Conservation (phyloP, 2,113 vertebrate genomes). For the Cochlearius cochlearius region DNA sequence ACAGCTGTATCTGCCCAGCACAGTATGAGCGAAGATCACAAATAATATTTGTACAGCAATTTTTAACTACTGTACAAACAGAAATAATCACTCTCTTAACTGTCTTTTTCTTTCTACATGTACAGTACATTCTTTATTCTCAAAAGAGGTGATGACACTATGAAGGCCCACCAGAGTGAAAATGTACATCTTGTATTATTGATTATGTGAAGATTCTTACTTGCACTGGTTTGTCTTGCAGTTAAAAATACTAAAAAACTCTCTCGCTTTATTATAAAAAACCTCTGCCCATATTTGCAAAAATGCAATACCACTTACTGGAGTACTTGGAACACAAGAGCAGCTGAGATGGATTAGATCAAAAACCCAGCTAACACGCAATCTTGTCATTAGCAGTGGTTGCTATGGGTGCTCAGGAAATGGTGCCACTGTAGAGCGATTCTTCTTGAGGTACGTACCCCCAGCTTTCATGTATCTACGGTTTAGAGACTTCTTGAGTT, state of each 20-base stretch:
- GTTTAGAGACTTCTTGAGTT: background rate
- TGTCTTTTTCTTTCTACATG: background rate
- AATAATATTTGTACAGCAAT: constrained; percentile 61
- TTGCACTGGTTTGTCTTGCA: background rate
- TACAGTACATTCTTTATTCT: background rate
- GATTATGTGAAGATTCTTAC: background rate
- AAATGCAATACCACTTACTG: background rate
- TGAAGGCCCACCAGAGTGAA: background rate
- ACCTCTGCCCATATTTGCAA: background rate
- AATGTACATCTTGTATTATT: background rate
- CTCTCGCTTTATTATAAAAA: background rate
- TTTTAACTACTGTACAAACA: constrained; percentile 56
- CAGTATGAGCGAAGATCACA: background rate
- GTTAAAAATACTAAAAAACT: background rate
- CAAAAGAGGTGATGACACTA: background rate
- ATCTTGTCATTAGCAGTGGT: background rate
- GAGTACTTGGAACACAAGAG: background rate
- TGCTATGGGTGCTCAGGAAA: background rate
- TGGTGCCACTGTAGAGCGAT: background rate
- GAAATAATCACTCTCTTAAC: constrained; percentile 26
- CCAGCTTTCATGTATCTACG: background rate
- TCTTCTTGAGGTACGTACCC: background rate
- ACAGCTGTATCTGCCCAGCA: constrained; percentile 38
- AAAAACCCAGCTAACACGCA: background rate
- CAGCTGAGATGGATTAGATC: background rate